Percentiles rank a stretch among this genome's conserved stretches.
Conservation (phyloP, 2,888 invertebrate species). For the Cheilosia soror region DNA sequence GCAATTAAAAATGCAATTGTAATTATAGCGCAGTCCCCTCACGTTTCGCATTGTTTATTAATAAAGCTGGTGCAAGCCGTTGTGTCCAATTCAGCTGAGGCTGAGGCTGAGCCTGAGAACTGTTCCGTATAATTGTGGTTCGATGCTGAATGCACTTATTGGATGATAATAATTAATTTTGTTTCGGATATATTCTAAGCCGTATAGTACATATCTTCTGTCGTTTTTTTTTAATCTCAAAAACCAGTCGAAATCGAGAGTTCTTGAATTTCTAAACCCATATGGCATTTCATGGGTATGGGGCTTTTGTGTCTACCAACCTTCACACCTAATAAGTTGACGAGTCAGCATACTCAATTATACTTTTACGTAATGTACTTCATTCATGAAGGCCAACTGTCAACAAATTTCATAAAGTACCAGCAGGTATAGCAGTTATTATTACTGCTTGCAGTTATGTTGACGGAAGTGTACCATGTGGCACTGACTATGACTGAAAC, state of each 20-base stretch:
- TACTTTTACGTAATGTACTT: background rate
- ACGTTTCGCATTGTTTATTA: slow-evolving; percentile 40
- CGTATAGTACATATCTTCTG: no score
- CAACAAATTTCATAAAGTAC: background rate
- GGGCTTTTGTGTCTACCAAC: background rate
- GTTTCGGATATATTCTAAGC: background rate
- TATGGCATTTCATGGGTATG: background rate
- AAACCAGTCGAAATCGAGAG: background rate
- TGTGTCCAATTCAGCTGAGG: slow-evolving; percentile 1
- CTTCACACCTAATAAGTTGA: slow-evolving; percentile 11
- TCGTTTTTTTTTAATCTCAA: background rate
- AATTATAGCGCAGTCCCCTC: slow-evolving; percentile 38
- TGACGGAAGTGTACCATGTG: slow-evolving; percentile 10
- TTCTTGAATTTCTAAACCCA: background rate
- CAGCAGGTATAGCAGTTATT: background rate
- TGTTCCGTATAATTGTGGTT: background rate
- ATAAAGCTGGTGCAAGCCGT: slow-evolving; percentile 15
- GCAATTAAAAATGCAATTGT: slow-evolving; percentile 52
- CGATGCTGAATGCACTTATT: background rate
- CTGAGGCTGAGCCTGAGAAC: background rate
- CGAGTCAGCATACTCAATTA: slow-evolving; percentile 4
- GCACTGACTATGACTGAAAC: no score
- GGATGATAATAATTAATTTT: background rate
- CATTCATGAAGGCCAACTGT: slow-evolving; percentile 1
- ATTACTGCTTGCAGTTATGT: background rate